Evolutionary conservation across 2,888 invertebrate genomes (phyloP).

Genomic region (Caenorhabditis imperialis): DNA sequence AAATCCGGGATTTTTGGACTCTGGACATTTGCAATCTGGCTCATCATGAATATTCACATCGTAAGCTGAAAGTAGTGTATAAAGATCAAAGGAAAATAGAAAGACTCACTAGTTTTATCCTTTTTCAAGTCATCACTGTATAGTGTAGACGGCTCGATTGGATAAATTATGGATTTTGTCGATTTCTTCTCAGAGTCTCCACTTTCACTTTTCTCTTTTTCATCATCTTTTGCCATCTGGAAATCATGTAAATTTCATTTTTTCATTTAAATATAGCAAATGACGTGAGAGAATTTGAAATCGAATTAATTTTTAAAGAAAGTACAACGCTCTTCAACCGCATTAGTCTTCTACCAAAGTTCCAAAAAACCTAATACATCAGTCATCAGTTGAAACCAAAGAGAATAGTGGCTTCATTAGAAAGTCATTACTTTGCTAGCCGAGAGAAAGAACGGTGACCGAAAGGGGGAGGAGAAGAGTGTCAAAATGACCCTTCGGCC

Average conservation of each 20-base stretch:
- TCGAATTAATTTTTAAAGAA: slow-evolving; percentile 10
- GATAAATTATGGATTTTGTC: slow-evolving; percentile 53
- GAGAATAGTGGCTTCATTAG: slow-evolving; percentile 16
- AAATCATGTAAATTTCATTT: not conserved
- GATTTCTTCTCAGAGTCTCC: slow-evolving; percentile 18
- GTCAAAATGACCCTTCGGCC: slow-evolving; percentile 93
- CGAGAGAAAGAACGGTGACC: slow-evolving; percentile 16
- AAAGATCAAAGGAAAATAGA: too few species aligned
- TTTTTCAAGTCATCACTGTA: slow-evolving; percentile 62
- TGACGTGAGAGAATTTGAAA: not conserved
- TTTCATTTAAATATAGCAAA: not conserved
- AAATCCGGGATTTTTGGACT: slow-evolving; percentile 34
- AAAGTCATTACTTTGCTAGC: slow-evolving; percentile 28
- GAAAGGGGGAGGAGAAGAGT: slow-evolving; percentile 80
- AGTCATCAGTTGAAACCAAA: slow-evolving; percentile 2
- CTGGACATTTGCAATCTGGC: slow-evolving; percentile 16
- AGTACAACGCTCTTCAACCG: slow-evolving; percentile 12
- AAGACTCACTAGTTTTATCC: slow-evolving; percentile 56
- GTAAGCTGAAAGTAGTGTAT: slow-evolving; percentile 41
- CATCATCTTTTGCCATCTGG: slow-evolving; percentile 43
- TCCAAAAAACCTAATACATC: slow-evolving; percentile 25
- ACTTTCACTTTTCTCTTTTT: slow-evolving; percentile 27
- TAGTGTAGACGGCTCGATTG: slow-evolving; percentile 57
- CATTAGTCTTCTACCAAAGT: slow-evolving; percentile 1
- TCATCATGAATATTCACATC: slow-evolving; percentile 39